These are phyloP conservation scores for Syngnathus acus DNA, from an alignment of 2,797 vertebrate species.

Conservation along the genomic window DNA sequence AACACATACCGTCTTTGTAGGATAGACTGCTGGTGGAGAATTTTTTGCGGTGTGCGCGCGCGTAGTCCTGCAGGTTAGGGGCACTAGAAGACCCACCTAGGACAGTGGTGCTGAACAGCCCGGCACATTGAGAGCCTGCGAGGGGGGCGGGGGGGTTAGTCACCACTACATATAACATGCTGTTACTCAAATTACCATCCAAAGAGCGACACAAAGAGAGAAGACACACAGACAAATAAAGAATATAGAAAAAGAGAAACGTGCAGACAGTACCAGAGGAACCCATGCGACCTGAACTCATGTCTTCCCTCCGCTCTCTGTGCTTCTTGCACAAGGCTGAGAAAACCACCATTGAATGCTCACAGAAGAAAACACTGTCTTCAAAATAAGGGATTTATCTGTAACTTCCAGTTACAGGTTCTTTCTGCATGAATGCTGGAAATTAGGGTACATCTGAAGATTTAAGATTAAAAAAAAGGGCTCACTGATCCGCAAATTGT, in stretches of 20 bases:
- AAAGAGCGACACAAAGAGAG: slow-evolving; percentile 23
- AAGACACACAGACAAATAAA: background rate
- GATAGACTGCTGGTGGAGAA: slow-evolving; percentile 88
- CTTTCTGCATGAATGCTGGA: slow-evolving; percentile 1
- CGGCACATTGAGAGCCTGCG: slow-evolving; percentile 97
- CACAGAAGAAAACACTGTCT: background rate
- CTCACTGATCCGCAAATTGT: background rate
- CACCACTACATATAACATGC: slow-evolving; percentile 62
- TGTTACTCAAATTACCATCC: slow-evolving; percentile 46
- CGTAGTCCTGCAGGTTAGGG: slow-evolving; percentile 99
- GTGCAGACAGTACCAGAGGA: slow-evolving; percentile 24
- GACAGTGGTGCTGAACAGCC: slow-evolving; percentile 99
- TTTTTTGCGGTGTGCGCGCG: slow-evolving; percentile 97
- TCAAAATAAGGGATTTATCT: background rate
- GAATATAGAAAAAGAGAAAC: slow-evolving; percentile 3
- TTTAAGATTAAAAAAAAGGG: background rate
- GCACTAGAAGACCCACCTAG: slow-evolving; percentile 98
- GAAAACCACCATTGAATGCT: background rate
- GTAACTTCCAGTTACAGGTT: too few species aligned
- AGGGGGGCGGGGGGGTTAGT: slow-evolving; percentile 71
- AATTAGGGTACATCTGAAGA: background rate
- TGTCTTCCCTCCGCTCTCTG: background rate
- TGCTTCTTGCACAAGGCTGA: background rate
- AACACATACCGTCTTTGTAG: slow-evolving; percentile 97
- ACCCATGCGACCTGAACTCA: slow-evolving; percentile 14